Percentiles rank a stretch among this genome's conserved stretches.
phyloP scores from a whole-genome alignment of 1,140 invertebrate species.

The Drosophila prosaltans region DNA sequence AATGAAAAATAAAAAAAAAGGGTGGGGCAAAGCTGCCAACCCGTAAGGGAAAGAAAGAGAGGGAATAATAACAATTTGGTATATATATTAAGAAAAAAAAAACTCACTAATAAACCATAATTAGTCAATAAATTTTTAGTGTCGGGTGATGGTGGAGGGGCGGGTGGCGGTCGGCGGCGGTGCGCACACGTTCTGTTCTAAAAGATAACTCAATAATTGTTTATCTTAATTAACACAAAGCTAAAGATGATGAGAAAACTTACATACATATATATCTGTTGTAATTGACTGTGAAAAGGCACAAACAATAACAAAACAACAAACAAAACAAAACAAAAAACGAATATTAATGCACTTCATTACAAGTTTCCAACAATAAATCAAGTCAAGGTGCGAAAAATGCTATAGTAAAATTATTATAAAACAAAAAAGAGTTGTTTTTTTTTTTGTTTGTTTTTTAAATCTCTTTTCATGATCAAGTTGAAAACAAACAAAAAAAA shows the following conservation, averaged over 20 bases:
- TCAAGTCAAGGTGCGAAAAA: constrained; percentile 11
- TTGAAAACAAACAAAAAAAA: background rate
- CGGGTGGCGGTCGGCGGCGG: no score
- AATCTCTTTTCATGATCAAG: constrained; percentile 3
- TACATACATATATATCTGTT: constrained; percentile 25
- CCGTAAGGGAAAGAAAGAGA: no score
- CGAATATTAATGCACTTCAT: background rate
- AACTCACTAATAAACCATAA: constrained; percentile 28
- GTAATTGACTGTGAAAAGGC: constrained; percentile 43
- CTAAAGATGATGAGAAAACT: constrained; percentile 10
- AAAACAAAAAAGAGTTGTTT: background rate
- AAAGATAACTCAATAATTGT: constrained; percentile 49
- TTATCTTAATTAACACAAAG: constrained; percentile 48
- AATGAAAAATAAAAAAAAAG: constrained; percentile 12
- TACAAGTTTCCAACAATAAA: constrained; percentile 3
- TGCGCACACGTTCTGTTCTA: constrained; percentile 24
- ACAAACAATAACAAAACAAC: constrained; percentile 15
- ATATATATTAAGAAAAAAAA: background rate
- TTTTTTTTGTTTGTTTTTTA: background rate
- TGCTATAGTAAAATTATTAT: background rate
- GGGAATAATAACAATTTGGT: no score
- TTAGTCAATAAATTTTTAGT: constrained; percentile 51
- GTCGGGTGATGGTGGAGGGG: no score
- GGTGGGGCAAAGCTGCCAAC: background rate
- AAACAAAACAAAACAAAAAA: constrained; percentile 13